Evolutionary conservation across 2,797 vertebrate species (phyloP).

Genomic region (Halcyon chelicuti): DNA sequence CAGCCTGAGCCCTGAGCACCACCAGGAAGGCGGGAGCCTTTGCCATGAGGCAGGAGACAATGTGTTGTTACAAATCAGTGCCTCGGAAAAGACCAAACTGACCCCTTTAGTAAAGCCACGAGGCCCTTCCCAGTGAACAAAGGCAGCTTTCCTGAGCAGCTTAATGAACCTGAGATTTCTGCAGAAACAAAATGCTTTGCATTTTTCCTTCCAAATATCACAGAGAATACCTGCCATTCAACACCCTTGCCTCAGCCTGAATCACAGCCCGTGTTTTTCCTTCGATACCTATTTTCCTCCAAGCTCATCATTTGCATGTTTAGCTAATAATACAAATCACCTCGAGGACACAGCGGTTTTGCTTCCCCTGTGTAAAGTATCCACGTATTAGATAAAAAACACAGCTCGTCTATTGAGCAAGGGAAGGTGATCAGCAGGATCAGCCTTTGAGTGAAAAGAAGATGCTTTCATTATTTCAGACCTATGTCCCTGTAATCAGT

Average conservation of each 20-base stretch:
- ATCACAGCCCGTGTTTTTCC: not conserved
- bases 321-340: not conserved
- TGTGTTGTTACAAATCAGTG: not conserved
- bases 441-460: not conserved
- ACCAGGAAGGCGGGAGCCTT: not conserved
- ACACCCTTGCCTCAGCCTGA: not conserved
- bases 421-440: not conserved
- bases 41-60: not conserved
- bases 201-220: not conserved
- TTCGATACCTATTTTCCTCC: not conserved
- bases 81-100: not conserved
- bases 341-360: not conserved
- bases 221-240: not conserved
- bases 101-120: not conserved
- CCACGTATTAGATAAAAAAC: not conserved
- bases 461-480: constrained; percentile 46
- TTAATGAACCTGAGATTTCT: not conserved
- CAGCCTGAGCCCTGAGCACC: not conserved
- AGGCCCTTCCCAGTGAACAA: not conserved
- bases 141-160: not conserved
- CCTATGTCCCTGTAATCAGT: constrained; percentile 14
- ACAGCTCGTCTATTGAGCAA: not conserved
- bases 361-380: not conserved
- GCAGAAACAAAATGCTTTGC: not conserved
- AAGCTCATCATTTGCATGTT: not conserved